Base-by-base conservation (phyloP, 2,113 vertebrate genomes). In the Oophaga pumilio region DNA sequence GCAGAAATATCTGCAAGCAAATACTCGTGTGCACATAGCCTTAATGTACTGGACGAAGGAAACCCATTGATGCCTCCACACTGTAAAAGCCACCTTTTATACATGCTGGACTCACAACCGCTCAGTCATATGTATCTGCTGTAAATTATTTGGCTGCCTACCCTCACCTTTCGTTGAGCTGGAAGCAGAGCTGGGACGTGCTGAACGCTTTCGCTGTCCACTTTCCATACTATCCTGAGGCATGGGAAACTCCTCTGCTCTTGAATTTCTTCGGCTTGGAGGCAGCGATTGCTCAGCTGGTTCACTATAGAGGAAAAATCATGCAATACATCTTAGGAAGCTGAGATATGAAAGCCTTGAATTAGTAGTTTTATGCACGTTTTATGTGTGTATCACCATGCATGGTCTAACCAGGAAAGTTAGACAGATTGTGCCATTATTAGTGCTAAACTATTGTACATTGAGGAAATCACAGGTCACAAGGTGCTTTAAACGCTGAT, bases 221-320 rank as follows among this genome's bases (percentile, higher is more conserved):
- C 96, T 97, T 93, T 99, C 97, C 85, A 95, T 91, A 43, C 92
- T 92, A 33, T 99, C 98, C 92, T 94, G 95, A 59, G 93, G 86
- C 68, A 92, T 91, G 49, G 94, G 92, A 91, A 96, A 96, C 89
- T 98, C 98, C 91, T 99, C 98, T 82, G 97, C 95, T 89, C 97
- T 96, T 83, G 97, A 97, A 94, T 98, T 99, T 94, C 97, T 96
- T 90, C 97, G 94, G 90, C 94, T 98, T 28, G 97, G 96, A 82
- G 96, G 97, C 94, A 98, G 99, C 87, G 96, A 96, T 90, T 97
- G 99, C 93, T 99, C 98, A 90, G 94, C 92, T 84, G 92, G 93
- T 88, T 94, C 95, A 94, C 97, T 97, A 28, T 26, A 26, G 13
- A 66, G 6, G 28, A 20, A 10, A 66, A 66, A 66, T 1, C 12